Conservation (phyloP, 2,888 invertebrate genomes). For the Drosophila robusta region DNA sequence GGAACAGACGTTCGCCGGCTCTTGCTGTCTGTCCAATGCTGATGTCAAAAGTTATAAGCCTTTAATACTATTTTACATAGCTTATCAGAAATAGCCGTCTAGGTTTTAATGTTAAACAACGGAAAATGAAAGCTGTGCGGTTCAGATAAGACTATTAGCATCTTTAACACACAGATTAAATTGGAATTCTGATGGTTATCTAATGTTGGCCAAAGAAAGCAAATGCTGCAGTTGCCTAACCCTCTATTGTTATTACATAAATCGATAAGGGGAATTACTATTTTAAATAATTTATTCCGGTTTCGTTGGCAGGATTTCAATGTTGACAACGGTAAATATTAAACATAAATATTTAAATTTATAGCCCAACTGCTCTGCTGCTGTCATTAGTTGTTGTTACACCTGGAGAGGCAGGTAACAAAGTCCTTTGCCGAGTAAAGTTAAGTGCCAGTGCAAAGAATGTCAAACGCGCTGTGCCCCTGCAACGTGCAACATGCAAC, state of each 20-base stretch:
- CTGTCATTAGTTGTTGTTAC: slow-evolving; percentile 4
- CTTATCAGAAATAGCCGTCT: slow-evolving; percentile 20
- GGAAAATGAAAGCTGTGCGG: slow-evolving; percentile 7
- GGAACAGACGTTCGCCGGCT: too few relatives aligned
- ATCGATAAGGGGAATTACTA: neutral
- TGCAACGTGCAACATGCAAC: slow-evolving; percentile 7
- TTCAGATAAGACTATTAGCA: slow-evolving; percentile 28
- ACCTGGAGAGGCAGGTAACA: slow-evolving; percentile 13
- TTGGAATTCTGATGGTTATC: slow-evolving; percentile 16
- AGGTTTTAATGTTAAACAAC: slow-evolving; percentile 18
- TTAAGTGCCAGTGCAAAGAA: slow-evolving; percentile 36
- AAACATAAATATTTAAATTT: slow-evolving; percentile 3
- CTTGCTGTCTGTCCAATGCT: slow-evolving; percentile 2
- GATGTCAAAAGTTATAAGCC: slow-evolving; percentile 24
- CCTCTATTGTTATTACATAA: neutral
- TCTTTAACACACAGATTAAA: slow-evolving; percentile 18
- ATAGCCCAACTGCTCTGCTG: neutral
- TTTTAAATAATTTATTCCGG: neutral
- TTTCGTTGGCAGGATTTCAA: neutral
- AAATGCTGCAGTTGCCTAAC: neutral
- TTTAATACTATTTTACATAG: slow-evolving; percentile 25
- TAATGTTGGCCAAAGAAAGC: neutral
- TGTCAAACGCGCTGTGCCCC: slow-evolving; percentile 13
- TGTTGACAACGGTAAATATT: neutral
- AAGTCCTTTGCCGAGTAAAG: slow-evolving; percentile 13